Conservation (phyloP, 2,888 invertebrate genomes). For the Dicyrtomina minuta region DNA sequence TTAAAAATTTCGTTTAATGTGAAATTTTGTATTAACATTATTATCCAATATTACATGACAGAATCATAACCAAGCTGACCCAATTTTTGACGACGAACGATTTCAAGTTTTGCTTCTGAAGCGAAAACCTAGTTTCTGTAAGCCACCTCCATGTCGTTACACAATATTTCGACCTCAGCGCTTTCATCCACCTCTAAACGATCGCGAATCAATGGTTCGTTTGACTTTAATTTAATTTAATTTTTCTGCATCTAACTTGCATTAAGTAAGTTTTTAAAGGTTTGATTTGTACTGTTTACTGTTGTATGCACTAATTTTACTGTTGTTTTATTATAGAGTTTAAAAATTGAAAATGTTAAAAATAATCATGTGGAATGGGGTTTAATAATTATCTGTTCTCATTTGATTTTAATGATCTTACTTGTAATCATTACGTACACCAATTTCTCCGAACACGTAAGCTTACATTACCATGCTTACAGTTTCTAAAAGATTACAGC, state of each 20-base stretch:
- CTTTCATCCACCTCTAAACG: conserved; percentile 7
- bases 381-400: neutral
- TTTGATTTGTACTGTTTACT: no score
- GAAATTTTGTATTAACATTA: neutral
- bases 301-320: no score
- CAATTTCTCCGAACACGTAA: conserved; percentile 22
- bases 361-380: neutral
- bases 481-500: no score
- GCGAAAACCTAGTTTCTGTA: neutral
- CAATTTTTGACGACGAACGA: conserved; percentile 5
- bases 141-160: neutral
- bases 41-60: no score
- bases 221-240: no score
- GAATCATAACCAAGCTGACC: no score
- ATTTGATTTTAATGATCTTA: neutral
- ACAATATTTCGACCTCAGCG: neutral
- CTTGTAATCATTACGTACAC: conserved; percentile 3
- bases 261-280: no score
- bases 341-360: neutral
- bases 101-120: neutral
- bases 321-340: neutral
- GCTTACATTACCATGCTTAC: neutral
- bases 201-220: conserved; percentile 1
- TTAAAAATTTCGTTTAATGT: neutral
- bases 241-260: no score